Evolutionary conservation across 2,888 invertebrate genomes (phyloP), one percentile per base, ranked within the genome.

Genomic region (Cheilosia vulpina): DNA sequence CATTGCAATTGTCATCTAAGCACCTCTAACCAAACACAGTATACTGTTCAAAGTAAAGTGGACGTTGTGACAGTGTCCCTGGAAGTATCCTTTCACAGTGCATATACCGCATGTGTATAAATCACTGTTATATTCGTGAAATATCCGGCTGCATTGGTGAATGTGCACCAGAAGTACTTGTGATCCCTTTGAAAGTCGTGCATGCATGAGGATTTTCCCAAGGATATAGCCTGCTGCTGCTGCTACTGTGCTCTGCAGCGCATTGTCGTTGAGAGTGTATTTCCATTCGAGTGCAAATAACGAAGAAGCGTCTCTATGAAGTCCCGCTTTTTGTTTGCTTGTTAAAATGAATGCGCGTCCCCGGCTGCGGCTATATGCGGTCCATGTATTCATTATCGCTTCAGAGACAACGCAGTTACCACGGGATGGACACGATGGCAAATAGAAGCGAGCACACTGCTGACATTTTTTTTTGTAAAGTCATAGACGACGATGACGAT

Each of bases 41-140:
- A 24, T 24, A 47, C 43, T 60, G 80, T 66, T 68, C 45, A 63
- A 50, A 66, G 52, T 65, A 80, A 66, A 66, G 58, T 19, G 52
- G 27, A 65, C 73, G 65, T 55, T 65, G 38, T 65, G 73, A 47
- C 47, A 75, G 38, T 57, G 55, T 45, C 50, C 65, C 57, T 55
- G 63, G 63, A 34, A 73, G 15, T 55, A 55, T 57, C 57, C 65
- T 57, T 65, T 43, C 47, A 50, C 45, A 63, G 53, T 63, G 55
- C n/a, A 53, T 45, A 53, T 55, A 53, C 65, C 76, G 57, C 65
- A 53, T 55, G 47, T 60, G 58, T 77, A 78, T 66, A 72, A 73
- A 83, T 69, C 83, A 66, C 55, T 62, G 78, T 79, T 78, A 69
- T 78, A 69, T 83, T 83, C 83, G 83, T 75, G 73, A 73, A 79